Conservation (phyloP, 2,888 invertebrate genomes). For the Sinotaia quadrata region DNA sequence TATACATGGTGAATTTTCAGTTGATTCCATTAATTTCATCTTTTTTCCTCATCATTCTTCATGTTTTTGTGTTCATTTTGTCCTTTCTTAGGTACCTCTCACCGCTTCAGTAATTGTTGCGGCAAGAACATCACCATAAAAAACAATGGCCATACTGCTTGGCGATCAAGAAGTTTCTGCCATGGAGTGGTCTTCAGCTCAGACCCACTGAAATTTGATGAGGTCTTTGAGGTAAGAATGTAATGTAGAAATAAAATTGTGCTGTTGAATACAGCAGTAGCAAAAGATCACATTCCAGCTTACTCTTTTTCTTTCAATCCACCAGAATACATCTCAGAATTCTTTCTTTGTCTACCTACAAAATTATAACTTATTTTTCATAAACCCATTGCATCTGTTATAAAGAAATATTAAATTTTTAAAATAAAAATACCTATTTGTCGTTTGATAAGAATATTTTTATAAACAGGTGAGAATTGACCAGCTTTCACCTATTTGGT, state of each 20-base stretch:
- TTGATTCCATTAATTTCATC: no score
- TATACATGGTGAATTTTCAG: no score
- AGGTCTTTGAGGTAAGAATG: slow-evolving; percentile 82
- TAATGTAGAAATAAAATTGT: not conserved
- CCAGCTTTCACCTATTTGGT: slow-evolving; percentile 91
- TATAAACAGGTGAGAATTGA: slow-evolving; percentile 78
- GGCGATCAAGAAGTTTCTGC: slow-evolving; percentile 77
- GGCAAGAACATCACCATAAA: slow-evolving; percentile 82
- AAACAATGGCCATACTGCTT: slow-evolving; percentile 80
- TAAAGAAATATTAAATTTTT: not conserved
- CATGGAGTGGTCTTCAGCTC: slow-evolving; percentile 82
- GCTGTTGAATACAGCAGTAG: not conserved
- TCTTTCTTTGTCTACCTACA: not conserved
- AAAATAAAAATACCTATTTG: no score
- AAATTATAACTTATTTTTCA: not conserved
- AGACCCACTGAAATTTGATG: slow-evolving; percentile 81
- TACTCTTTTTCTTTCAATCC: not conserved
- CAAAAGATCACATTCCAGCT: not conserved
- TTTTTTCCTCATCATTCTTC: no score
- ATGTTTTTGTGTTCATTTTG: no score
- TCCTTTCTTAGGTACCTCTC: slow-evolving; percentile 51
- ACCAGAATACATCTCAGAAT: not conserved
- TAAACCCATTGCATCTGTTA: not conserved
- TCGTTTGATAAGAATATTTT: not conserved
- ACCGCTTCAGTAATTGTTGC: slow-evolving; percentile 74